Percentiles rank a stretch among this genome's conserved stretches.
These are phyloP conservation scores for Spialia ferax DNA, from an alignment of 2,888 invertebrate genomes.

Conservation along the genomic window DNA sequence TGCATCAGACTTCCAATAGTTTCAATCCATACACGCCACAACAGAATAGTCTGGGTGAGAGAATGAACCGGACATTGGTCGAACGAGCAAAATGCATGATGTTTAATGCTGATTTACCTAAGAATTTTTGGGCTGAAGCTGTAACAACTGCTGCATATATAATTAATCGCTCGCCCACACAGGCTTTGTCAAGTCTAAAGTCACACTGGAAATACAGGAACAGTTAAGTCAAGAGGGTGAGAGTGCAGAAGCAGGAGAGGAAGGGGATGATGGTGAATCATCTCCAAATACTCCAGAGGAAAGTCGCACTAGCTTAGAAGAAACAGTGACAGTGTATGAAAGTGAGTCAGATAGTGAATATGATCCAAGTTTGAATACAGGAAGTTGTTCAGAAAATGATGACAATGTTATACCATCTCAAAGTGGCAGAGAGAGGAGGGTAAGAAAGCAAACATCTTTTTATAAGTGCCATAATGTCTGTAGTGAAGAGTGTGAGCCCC, in stretches of 20 bases:
- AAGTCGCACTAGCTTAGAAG: background rate
- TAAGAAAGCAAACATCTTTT: conserved; percentile 43
- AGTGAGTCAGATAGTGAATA: conserved; percentile 1
- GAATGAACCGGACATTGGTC: no score
- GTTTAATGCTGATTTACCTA: no score
- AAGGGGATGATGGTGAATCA: background rate
- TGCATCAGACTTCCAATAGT: no score
- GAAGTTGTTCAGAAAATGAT: background rate
- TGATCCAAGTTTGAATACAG: background rate
- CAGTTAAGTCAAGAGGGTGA: background rate
- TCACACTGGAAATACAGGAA: background rate
- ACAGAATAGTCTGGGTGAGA: no score
- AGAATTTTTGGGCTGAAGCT: no score
- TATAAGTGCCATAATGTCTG: conserved; percentile 41
- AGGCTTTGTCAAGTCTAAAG: no score
- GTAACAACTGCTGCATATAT: no score
- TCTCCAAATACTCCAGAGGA: background rate
- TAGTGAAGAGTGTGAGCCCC: conserved; percentile 33
- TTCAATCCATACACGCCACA: no score
- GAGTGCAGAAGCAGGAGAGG: background rate
- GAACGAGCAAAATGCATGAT: no score
- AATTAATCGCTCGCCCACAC: no score
- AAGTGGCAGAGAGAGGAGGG: no score
- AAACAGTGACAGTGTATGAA: background rate
- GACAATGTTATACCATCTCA: no score